Conservation (phyloP, 2,113 vertebrate species). For the Hyperopisus bebe region DNA sequence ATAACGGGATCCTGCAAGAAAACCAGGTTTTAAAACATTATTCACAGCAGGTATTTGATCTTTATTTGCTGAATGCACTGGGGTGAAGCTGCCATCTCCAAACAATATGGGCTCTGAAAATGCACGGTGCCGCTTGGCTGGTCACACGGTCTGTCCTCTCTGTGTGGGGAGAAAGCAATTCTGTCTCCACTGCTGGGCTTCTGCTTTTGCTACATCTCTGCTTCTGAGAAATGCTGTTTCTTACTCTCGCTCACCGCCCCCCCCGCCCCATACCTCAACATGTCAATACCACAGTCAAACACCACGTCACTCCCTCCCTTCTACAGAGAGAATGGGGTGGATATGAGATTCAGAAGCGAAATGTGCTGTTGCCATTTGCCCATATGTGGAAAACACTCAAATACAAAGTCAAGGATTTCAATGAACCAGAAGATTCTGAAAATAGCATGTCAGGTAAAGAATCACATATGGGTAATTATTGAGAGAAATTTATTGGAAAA, state of each 20-base stretch:
- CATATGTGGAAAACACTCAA: neutral
- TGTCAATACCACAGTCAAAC: neutral
- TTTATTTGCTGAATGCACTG: slow-evolving; percentile 68
- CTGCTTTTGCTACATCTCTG: slow-evolving; percentile 19
- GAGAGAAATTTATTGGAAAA: neutral
- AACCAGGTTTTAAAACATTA: slow-evolving; percentile 65
- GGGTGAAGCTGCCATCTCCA: slow-evolving; percentile 61
- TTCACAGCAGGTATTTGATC: slow-evolving; percentile 68
- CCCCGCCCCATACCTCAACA: neutral
- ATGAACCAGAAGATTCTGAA: neutral
- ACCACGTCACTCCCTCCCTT: neutral
- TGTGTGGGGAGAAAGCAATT: slow-evolving; percentile 52
- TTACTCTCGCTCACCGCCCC: neutral
- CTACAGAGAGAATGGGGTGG: neutral
- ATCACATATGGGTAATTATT: neutral
- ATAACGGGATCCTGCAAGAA: slow-evolving; percentile 65
- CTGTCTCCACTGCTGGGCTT: slow-evolving; percentile 36
- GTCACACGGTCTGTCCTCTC: slow-evolving; percentile 52
- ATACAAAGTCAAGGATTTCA: neutral
- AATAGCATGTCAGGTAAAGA: neutral
- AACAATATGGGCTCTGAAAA: slow-evolving; percentile 65
- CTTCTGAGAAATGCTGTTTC: neutral
- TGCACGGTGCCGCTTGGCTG: slow-evolving; percentile 53
- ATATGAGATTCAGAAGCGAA: neutral
- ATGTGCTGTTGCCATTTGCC: neutral